Evolutionary conservation across 2,797 vertebrate species (phyloP).

Genomic region (Gouania willdenowi): DNA sequence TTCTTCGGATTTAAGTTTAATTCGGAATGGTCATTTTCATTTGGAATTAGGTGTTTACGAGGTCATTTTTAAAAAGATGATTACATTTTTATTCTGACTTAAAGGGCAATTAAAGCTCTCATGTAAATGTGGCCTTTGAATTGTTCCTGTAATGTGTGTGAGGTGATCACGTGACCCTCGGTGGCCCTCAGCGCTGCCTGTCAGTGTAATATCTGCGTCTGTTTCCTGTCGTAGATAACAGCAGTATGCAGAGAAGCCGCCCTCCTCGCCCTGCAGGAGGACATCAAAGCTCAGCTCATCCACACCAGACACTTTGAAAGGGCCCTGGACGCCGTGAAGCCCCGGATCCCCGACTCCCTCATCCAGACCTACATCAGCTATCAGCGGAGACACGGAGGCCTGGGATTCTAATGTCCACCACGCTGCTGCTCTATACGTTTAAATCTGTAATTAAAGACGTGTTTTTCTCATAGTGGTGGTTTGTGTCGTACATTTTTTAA

Average conservation of each 20-base stretch:
- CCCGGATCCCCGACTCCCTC: conserved; percentile 86
- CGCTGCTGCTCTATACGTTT: too few species aligned
- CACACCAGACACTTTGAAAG: conserved; percentile 77
- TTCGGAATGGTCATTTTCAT: too few species aligned
- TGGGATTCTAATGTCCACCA: conserved; percentile 71
- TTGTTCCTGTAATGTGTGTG: too few species aligned
- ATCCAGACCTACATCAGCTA: conserved; percentile 85
- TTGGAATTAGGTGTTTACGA: too few species aligned
- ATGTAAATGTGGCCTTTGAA: too few species aligned
- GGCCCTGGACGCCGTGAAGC: conserved; percentile 81
- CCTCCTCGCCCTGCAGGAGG: conserved; percentile 85
- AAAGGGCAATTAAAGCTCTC: too few species aligned
- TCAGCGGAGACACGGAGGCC: conserved; percentile 79
- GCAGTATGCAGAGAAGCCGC: conserved; percentile 92
- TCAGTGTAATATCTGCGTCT: conserved; percentile 58
- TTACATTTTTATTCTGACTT: too few species aligned
- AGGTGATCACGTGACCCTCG: conserved; percentile 1
- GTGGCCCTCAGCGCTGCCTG: conserved; percentile 10
- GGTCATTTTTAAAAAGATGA: too few species aligned
- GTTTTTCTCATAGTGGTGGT: too few species aligned
- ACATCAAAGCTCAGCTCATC: conserved; percentile 76
- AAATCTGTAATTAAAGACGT: too few species aligned
- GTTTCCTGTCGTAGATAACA: conserved; percentile 81
- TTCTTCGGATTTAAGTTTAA: too few species aligned
- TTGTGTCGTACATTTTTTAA: too few species aligned